A percentile compares a stretch with the other conserved stretches of the same genome.
These are phyloP conservation scores for Montipora sp. DNA, from an alignment of 64 coral and sea anemone genomes.

Conservation along the genomic window DNA sequence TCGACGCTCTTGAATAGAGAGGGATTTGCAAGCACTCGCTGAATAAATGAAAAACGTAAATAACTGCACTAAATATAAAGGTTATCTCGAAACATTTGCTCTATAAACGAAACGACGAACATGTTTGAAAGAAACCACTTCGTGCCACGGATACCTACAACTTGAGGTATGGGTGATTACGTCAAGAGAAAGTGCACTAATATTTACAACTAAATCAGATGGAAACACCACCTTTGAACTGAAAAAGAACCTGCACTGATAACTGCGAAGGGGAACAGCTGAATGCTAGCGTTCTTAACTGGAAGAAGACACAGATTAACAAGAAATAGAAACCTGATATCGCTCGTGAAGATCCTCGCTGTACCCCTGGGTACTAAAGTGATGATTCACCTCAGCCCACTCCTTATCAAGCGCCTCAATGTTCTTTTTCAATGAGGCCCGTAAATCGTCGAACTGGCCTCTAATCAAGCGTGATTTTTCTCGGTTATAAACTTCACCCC, in stretches of 20 bases:
- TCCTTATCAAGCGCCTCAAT: constrained; percentile 69
- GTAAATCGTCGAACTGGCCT: constrained; percentile 54
- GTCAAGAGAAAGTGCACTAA: too few species aligned
- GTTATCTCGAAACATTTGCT: too few species aligned
- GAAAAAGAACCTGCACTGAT: too few species aligned
- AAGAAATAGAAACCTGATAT: constrained; percentile 56
- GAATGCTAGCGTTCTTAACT: not conserved
- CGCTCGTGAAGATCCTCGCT: constrained; percentile 70
- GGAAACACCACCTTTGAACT: too few species aligned
- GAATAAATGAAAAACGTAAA: not conserved
- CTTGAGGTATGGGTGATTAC: too few species aligned
- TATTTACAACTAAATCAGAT: too few species aligned
- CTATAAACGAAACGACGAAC: too few species aligned
- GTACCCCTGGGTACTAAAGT: constrained; percentile 71
- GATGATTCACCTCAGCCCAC: constrained; percentile 54
- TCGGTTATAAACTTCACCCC: constrained; percentile 78
- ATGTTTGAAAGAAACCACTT: too few species aligned
- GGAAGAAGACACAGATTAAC: not conserved
- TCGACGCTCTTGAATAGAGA: constrained; percentile 42
- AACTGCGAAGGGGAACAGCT: too few species aligned
- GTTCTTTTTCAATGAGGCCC: constrained; percentile 50
- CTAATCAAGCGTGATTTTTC: constrained; percentile 69
- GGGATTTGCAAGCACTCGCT: constrained; percentile 38
- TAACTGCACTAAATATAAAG: not conserved
- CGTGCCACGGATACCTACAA: too few species aligned